A percentile compares a stretch with the other conserved stretches of the same genome.
phyloP scores from a whole-genome alignment of 2,888 invertebrate species.

The Rhagophthalmus giganteus region DNA sequence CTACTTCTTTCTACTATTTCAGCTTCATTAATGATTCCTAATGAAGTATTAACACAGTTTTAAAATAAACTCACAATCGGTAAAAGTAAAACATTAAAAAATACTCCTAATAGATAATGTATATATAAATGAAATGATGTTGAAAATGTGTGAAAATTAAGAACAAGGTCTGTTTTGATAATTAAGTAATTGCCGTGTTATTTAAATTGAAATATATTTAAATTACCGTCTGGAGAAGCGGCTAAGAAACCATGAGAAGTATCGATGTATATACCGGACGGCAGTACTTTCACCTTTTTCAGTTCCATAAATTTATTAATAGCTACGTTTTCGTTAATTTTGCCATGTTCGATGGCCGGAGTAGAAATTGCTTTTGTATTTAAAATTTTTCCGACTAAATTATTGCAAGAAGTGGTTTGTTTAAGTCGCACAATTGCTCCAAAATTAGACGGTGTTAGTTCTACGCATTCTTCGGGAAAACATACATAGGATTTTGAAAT shows the following conservation, averaged over 20 bases:
- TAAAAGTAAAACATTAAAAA: neutral
- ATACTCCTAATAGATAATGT: no score
- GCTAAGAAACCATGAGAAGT: neutral
- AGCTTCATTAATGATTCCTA: neutral
- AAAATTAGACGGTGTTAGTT: conserved; percentile 19
- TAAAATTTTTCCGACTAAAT: conserved; percentile 3
- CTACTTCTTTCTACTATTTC: neutral
- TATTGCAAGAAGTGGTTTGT: conserved; percentile 10
- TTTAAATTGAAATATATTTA: no score
- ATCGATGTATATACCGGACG: neutral
- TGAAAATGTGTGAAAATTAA: no score
- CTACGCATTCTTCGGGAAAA: conserved; percentile 4
- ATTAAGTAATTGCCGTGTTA: no score
- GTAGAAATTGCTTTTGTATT: neutral
- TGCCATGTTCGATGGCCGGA: neutral
- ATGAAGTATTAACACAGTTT: neutral
- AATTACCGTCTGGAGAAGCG: neutral
- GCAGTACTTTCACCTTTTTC: neutral
- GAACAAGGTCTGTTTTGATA: no score
- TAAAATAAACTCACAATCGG: no score
- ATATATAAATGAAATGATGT: no score
- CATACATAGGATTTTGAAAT: conserved; percentile 16
- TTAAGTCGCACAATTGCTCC: conserved; percentile 9
- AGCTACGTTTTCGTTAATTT: neutral
- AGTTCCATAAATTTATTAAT: neutral